These are phyloP conservation scores for Lacerta viridis DNA, from an alignment of 2,797 vertebrate genomes.

Conservation along the genomic window DNA sequence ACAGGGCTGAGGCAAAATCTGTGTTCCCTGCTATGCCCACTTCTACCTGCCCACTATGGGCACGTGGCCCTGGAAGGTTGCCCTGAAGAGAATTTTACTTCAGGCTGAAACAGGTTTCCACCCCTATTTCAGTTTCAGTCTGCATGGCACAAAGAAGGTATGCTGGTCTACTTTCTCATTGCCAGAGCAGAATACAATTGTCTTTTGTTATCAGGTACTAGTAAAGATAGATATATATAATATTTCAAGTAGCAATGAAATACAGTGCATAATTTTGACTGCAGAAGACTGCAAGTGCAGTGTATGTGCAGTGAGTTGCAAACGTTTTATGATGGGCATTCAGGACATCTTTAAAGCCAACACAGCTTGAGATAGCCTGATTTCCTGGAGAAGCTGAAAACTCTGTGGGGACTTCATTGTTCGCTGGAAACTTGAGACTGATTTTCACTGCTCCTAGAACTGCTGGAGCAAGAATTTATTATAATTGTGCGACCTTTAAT, in stretches of 20 bases:
- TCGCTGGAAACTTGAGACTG: conserved; percentile 74
- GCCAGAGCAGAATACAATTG: neutral
- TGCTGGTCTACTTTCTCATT: neutral
- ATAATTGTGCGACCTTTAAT: conserved; percentile 78
- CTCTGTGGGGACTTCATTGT: conserved; percentile 72
- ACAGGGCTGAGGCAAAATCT: no score
- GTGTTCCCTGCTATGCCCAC: no score
- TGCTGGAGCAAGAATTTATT: conserved; percentile 75
- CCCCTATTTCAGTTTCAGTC: conserved; percentile 14
- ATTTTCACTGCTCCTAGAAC: conserved; percentile 72
- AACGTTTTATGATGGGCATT: conserved; percentile 44
- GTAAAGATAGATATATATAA: conserved; percentile 28
- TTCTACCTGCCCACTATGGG: no score
- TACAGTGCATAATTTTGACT: conserved; percentile 18
- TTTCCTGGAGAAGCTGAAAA: conserved; percentile 68
- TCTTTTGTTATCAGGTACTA: conserved; percentile 49
- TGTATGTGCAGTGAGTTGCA: conserved; percentile 47
- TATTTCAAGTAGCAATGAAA: conserved; percentile 52
- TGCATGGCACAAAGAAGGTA: conserved; percentile 19
- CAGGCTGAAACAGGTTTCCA: no score
- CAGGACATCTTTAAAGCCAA: conserved; percentile 73
- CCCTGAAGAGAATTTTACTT: no score
- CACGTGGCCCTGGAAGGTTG: no score
- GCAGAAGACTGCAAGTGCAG: conserved; percentile 27
- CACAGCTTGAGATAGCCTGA: conserved; percentile 67